Conservation (phyloP, 2,797 vertebrate species). For the Xiphophorus birchmanni region DNA sequence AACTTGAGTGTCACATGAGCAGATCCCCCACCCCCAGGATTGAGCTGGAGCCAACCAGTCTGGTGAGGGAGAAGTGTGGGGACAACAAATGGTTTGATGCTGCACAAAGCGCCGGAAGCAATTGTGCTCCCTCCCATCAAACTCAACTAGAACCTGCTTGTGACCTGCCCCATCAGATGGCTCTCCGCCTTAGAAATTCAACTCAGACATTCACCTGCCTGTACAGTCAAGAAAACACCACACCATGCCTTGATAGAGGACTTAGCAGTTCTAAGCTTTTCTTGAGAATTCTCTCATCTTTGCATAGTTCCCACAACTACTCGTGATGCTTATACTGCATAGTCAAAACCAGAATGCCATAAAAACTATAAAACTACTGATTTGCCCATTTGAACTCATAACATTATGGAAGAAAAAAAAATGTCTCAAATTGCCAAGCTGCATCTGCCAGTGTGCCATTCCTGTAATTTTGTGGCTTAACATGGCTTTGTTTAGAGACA, state of each 20-base stretch:
- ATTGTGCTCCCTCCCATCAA: constrained; percentile 34
- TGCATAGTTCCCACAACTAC: neutral
- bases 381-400: constrained; percentile 62
- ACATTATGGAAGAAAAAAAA: constrained; percentile 30
- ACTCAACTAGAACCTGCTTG: constrained; percentile 44
- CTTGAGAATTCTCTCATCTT: neutral
- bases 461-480: constrained; percentile 77
- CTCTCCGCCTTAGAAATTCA: constrained; percentile 20
- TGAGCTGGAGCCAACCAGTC: constrained; percentile 75
- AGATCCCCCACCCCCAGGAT: constrained; percentile 55
- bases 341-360: neutral
- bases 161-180: constrained; percentile 9
- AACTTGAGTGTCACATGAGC: constrained; percentile 75
- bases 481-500: constrained; percentile 72
- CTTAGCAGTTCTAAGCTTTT: neutral
- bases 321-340: neutral
- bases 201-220: constrained; percentile 12
- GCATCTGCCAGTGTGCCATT: constrained; percentile 65
- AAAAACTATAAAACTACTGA: constrained; percentile 49
- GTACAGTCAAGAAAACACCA: neutral
- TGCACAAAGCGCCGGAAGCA: constrained; percentile 11
- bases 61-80: constrained; percentile 62
- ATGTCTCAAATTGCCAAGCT: constrained; percentile 55
- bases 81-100: constrained; percentile 44
- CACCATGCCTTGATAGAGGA: neutral